Conservation (phyloP, 2,888 invertebrate genomes). For the Acanthosepion lycidas region DNA sequence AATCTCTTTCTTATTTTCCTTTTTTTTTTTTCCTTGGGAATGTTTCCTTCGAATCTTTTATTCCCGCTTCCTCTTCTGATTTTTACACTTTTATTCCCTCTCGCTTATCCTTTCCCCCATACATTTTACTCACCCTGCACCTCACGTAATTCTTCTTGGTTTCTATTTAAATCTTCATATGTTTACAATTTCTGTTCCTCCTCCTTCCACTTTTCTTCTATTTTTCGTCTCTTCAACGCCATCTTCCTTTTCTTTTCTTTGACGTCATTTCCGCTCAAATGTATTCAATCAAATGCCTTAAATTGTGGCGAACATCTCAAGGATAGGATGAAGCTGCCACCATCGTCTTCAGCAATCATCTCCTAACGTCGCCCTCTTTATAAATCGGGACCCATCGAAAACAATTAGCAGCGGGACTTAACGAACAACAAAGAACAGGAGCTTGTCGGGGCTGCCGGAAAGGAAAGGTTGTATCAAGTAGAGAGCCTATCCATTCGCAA, state of each 20-base stretch:
- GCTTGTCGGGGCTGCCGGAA: background rate
- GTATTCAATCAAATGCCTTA: background rate
- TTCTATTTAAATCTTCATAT: background rate
- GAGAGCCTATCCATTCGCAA: background rate
- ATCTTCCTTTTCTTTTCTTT: background rate
- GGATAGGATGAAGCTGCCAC: background rate
- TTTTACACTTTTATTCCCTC: too few species aligned
- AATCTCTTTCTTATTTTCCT: too few species aligned
- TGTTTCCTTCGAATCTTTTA: background rate
- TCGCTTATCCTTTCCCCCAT: background rate
- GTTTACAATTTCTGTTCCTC: background rate
- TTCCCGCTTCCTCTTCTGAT: background rate
- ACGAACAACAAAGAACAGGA: background rate
- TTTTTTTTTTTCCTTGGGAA: too few species aligned
- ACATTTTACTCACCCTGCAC: too few species aligned
- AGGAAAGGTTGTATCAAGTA: background rate
- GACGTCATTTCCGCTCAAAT: background rate
- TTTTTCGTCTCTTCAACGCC: background rate
- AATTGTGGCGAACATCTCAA: background rate
- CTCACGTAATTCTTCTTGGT: too few species aligned
- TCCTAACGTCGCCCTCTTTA: background rate
- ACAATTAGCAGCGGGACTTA: background rate
- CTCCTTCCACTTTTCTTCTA: background rate
- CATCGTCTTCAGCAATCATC: background rate
- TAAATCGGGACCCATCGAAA: background rate